Evolutionary conservation across 2,113 vertebrate genomes (phyloP).

Genomic region (Phalacrocorax aristotelis): DNA sequence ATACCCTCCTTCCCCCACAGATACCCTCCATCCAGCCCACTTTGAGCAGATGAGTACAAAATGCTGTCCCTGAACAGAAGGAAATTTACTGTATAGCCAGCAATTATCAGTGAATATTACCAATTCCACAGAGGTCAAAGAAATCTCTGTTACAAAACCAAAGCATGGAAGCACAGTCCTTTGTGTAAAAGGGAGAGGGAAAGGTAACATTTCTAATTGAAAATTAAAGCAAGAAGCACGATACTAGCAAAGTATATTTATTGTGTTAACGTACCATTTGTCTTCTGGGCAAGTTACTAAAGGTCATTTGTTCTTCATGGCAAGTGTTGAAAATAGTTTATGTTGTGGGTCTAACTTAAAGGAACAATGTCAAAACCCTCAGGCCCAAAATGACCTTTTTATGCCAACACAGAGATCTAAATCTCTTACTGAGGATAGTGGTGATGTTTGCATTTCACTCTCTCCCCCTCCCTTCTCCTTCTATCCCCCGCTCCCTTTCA

Average conservation of each 20-base stretch:
- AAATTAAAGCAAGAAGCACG: conserved; percentile 59
- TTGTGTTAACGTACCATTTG: conserved; percentile 75
- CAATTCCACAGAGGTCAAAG: neutral
- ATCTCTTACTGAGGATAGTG: conserved; percentile 63
- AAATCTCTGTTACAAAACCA: conserved; percentile 1
- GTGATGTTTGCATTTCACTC: conserved; percentile 61
- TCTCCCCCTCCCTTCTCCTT: conserved; percentile 21
- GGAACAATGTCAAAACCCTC: conserved; percentile 78
- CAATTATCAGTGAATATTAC: conserved; percentile 40
- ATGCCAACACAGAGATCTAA: conserved; percentile 68
- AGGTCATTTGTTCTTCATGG: conserved; percentile 82
- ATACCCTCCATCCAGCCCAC: neutral
- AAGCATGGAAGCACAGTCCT: neutral
- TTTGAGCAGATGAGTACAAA: neutral
- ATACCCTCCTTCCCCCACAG: neutral
- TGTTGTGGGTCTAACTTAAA: conserved; percentile 79
- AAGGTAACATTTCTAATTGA: conserved; percentile 52
- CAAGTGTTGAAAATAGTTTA: conserved; percentile 84
- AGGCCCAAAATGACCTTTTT: conserved; percentile 77
- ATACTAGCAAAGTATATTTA: conserved; percentile 69
- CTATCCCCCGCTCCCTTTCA: neutral
- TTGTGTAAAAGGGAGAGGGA: neutral
- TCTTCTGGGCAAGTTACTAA: conserved; percentile 81
- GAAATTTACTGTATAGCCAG: neutral
- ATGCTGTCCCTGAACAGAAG: conserved; percentile 21